These are phyloP conservation scores for Hippocampus abdominalis DNA, from an alignment of 2,113 vertebrate species.

Conservation along the genomic window DNA sequence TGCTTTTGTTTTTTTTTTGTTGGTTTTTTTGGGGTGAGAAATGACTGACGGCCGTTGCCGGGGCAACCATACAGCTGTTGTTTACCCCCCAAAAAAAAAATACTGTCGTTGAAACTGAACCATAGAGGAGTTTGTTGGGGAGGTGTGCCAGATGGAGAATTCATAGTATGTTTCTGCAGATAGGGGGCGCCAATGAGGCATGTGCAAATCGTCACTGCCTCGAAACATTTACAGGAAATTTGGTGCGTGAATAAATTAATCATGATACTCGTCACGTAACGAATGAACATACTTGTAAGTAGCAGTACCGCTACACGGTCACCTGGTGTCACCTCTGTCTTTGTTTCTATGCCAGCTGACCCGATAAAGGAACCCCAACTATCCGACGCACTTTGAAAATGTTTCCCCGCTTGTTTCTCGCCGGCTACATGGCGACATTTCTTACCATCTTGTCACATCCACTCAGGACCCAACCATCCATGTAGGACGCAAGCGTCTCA, in stretches of 20 bases:
- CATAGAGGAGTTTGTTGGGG: neutral
- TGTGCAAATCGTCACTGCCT: neutral
- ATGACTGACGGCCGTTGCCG: neutral
- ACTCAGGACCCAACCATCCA: constrained; percentile 14
- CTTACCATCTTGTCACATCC: neutral
- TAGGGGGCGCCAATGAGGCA: neutral
- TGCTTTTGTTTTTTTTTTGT: constrained; percentile 3
- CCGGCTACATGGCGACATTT: neutral
- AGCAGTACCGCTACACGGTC: no score
- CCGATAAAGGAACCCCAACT: neutral
- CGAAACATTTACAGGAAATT: no score
- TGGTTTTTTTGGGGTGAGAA: neutral
- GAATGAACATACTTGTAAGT: no score
- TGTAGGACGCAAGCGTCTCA: constrained; percentile 34
- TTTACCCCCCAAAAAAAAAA: neutral
- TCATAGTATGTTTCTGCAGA: neutral
- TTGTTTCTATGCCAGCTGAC: neutral
- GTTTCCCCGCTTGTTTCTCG: constrained; percentile 20
- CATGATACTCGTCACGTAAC: neutral
- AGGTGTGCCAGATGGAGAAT: neutral
- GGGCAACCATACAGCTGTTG: neutral
- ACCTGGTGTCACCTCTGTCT: neutral
- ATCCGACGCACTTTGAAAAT: neutral
- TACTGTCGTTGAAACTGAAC: neutral
- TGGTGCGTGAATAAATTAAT: no score